These are phyloP conservation scores for Siniperca obscura DNA, from an alignment of 2,797 vertebrate genomes.

Conservation along the genomic window DNA sequence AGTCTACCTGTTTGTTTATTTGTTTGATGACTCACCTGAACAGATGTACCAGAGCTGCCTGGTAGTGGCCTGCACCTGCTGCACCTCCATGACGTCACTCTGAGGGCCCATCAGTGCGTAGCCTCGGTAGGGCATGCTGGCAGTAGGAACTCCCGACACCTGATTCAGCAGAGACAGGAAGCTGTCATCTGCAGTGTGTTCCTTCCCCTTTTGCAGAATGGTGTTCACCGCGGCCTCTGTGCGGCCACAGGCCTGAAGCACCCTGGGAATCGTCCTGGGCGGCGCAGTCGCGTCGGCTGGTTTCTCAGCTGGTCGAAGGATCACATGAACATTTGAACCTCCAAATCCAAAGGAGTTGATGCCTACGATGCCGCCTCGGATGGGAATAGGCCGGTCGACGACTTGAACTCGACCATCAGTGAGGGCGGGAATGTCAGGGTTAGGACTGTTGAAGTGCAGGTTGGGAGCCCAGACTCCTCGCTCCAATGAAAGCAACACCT, in stretches of 20 bases:
- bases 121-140: conserved; percentile 92
- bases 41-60: conserved; percentile 96
- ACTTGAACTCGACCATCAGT: conserved; percentile 87
- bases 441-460: conserved; percentile 91
- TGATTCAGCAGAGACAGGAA: conserved; percentile 90
- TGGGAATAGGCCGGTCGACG: conserved; percentile 87
- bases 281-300: accelerated
- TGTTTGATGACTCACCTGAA: conserved; percentile 86
- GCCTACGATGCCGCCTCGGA: conserved; percentile 89
- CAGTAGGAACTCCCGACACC: conserved; percentile 81
- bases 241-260: conserved; percentile 92
- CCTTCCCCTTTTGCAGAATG: conserved; percentile 85
- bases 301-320: conserved; percentile 87
- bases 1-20: not conserved
- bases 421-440: conserved; percentile 92
- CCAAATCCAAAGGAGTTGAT: conserved; percentile 98
- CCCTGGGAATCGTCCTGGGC: conserved; percentile 70
- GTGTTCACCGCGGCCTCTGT: conserved; percentile 87
- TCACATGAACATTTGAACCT: conserved; percentile 94
- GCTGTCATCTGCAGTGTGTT: conserved; percentile 73
- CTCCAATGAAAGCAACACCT: conserved; percentile 95
- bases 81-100: conserved; percentile 83
- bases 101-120: conserved; percentile 87
- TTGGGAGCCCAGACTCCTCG: conserved; percentile 95
- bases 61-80: conserved; percentile 81